phyloP scores from a whole-genome alignment of 2,888 invertebrate species.

The Rosalia funebris region DNA sequence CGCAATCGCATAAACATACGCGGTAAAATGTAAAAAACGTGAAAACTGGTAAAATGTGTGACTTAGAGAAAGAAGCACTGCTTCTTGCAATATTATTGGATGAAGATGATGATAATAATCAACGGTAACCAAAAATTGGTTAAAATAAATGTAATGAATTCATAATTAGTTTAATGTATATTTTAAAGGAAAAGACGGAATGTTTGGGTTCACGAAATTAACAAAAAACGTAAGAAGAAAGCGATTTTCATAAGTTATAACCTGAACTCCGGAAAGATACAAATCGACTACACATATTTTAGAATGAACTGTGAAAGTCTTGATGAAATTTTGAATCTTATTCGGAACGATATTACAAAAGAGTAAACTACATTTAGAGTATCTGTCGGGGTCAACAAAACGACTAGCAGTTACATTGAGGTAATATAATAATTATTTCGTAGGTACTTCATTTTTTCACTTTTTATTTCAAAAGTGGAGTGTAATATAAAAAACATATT shows the following conservation, averaged over 20 bases:
- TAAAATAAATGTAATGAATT: background rate
- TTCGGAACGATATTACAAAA: slow-evolving; percentile 16
- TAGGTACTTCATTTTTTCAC: slow-evolving; percentile 1
- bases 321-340: slow-evolving; percentile 22
- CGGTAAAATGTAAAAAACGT: background rate
- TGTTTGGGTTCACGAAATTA: background rate
- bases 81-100: background rate
- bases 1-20: background rate
- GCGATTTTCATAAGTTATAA: slow-evolving; percentile 29
- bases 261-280: slow-evolving; percentile 22
- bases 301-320: slow-evolving; percentile 25
- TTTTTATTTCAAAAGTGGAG: background rate
- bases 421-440: slow-evolving; percentile 22
- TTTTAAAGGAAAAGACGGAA: slow-evolving; percentile 24
- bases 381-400: slow-evolving; percentile 15
- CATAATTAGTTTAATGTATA: background rate
- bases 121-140: background rate
- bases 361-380: slow-evolving; percentile 22
- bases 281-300: slow-evolving; percentile 29
- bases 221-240: slow-evolving; percentile 16
- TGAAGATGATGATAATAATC: background rate
- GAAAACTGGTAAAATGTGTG: background rate
- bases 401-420: slow-evolving; percentile 30
- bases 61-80: background rate
- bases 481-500: background rate